phyloP scores from a whole-genome alignment of 2,797 vertebrate genomes.

The Pangasius sanitwongsei region DNA sequence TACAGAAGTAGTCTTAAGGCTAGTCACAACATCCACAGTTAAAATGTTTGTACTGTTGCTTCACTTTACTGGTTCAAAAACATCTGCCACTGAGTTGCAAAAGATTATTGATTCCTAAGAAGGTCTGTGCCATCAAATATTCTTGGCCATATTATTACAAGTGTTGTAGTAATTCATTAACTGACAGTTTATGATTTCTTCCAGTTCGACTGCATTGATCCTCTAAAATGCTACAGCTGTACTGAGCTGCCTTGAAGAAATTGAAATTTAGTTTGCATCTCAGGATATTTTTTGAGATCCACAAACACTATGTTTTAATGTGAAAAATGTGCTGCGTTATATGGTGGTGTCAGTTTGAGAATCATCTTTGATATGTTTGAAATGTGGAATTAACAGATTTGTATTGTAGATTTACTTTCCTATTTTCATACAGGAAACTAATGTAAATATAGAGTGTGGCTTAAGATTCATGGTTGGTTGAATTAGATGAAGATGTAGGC shows the following conservation, averaged over 20 bases:
- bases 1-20: background rate
- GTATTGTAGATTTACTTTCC: too few relatives aligned
- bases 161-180: conserved; percentile 16
- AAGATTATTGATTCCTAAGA: background rate
- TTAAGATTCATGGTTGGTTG: background rate
- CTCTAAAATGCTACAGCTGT: conserved; percentile 16
- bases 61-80: background rate
- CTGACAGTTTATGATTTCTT: conserved; percentile 10
- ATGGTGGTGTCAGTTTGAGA: background rate
- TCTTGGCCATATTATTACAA: conserved; percentile 9
- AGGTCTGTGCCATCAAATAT: conserved; percentile 8
- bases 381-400: background rate
- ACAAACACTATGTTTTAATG: background rate
- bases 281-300: background rate
- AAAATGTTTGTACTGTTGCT: too few relatives aligned
- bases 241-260: background rate
- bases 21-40: background rate
- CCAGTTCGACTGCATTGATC: conserved; percentile 6
- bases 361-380: background rate
- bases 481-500: background rate
- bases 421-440: background rate
- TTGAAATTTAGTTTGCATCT: background rate
- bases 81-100: background rate
- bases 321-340: background rate
- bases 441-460: background rate